Conservation (phyloP, 2,113 vertebrate species). For the Phyllostomus hastatus region DNA sequence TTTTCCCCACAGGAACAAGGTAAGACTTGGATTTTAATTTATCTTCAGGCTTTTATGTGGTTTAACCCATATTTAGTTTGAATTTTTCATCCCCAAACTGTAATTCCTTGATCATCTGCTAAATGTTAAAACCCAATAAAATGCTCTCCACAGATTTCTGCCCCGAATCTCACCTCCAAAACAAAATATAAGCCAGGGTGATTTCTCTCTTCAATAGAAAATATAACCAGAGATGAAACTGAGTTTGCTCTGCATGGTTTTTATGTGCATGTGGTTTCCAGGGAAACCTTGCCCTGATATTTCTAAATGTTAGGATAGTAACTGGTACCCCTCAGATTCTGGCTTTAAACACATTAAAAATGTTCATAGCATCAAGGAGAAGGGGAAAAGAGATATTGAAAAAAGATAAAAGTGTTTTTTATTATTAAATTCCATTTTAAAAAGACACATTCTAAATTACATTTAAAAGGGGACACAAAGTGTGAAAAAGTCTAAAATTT, state of each 20-base stretch:
- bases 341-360: constrained; percentile 69
- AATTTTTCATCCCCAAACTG: neutral
- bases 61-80: neutral
- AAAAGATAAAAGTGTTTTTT: constrained; percentile 34
- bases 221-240: constrained; percentile 74
- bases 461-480: neutral
- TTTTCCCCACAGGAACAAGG: neutral
- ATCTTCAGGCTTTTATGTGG: neutral
- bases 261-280: constrained; percentile 78
- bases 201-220: constrained; percentile 72
- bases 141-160: neutral
- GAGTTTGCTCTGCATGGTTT: constrained; percentile 75
- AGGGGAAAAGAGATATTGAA: constrained; percentile 18
- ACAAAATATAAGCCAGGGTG: constrained; percentile 60
- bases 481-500: neutral
- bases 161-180: constrained; percentile 67
- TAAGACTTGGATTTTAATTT: neutral
- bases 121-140: neutral
- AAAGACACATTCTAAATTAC: neutral
- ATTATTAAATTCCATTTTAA: neutral
- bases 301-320: constrained; percentile 63
- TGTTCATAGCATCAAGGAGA: constrained; percentile 29
- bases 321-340: constrained; percentile 64
- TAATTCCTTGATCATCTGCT: neutral
- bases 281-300: constrained; percentile 75